Conservation (phyloP, 2,797 vertebrate genomes). For the Acanthornis magna region DNA sequence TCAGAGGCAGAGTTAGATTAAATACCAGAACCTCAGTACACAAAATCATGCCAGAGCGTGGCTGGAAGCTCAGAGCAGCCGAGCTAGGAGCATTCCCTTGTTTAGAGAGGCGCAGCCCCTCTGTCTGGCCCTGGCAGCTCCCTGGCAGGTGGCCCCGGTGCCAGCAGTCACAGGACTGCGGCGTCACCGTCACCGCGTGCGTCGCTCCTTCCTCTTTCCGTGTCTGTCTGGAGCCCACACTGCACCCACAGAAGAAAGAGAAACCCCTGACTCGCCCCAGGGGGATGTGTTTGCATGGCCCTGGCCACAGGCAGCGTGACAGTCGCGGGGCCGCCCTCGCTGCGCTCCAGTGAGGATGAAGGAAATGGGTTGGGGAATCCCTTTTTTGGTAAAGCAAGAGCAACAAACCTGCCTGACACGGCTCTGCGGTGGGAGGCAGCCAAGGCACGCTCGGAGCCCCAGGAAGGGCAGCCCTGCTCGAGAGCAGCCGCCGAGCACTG, state of each 20-base stretch:
- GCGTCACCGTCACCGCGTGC: neutral
- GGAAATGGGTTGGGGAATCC: neutral
- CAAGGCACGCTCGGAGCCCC: neutral
- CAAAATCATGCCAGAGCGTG: neutral
- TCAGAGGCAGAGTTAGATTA: neutral
- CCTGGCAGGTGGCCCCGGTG: neutral
- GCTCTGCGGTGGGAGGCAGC: neutral
- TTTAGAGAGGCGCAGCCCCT: neutral
- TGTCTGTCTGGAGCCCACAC: neutral
- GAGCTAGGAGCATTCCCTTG: neutral
- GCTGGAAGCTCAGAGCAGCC: neutral
- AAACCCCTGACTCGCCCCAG: fast-evolving
- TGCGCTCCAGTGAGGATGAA: fast-evolving
- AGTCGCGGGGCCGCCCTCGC: neutral
- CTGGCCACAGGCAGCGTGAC: neutral
- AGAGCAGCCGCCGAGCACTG: neutral
- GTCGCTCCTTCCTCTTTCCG: neutral
- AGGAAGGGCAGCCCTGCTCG: neutral
- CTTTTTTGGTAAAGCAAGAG: conserved; percentile 18
- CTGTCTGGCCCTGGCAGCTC: neutral
- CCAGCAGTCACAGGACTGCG: neutral
- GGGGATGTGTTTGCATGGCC: neutral
- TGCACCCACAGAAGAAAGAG: neutral
- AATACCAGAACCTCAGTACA: neutral
- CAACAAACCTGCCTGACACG: neutral